Evolutionary conservation across 2,797 vertebrate species (phyloP).

Genomic region (Jordanella pulchra): DNA sequence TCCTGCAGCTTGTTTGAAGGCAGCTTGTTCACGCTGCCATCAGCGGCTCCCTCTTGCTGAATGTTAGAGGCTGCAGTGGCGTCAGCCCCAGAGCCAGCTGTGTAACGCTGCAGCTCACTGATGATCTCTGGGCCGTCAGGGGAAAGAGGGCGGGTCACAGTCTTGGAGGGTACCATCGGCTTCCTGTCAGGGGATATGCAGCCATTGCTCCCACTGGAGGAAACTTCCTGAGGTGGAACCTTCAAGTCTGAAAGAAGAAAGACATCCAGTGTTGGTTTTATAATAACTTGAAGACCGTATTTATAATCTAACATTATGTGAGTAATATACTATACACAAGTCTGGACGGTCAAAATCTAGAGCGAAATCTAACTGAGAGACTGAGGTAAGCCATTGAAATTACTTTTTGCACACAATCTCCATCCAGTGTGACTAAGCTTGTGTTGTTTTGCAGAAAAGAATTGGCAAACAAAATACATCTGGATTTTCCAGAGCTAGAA

Average conservation of each 20-base stretch:
- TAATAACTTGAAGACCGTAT: too few species aligned
- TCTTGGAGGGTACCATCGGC: conserved; percentile 73
- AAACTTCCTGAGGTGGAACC: conserved; percentile 52
- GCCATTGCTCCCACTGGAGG: conserved; percentile 76
- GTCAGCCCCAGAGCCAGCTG: conserved; percentile 22
- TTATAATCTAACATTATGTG: too few species aligned
- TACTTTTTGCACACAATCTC: neutral
- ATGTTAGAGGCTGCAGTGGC: neutral
- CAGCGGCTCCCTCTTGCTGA: conserved; percentile 23
- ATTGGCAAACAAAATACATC: neutral
- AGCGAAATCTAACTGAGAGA: neutral
- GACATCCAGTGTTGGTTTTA: neutral
- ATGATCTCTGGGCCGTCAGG: conserved; percentile 91
- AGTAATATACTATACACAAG: too few species aligned
- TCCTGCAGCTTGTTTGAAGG: conserved; percentile 41
- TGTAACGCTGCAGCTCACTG: conserved; percentile 88
- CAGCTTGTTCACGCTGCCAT: conserved; percentile 14
- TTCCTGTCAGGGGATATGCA: conserved; percentile 79
- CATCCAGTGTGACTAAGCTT: neutral
- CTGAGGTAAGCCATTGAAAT: neutral
- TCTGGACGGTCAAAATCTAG: too few species aligned
- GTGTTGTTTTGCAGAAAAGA: neutral
- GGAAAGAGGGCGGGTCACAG: conserved; percentile 85
- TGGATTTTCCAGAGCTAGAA: neutral
- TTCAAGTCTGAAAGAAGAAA: conserved; percentile 77